Evolutionary conservation across 2,888 invertebrate species (phyloP), one percentile per base, ranked within the genome.

Genomic region (Drosophila anomelani): DNA sequence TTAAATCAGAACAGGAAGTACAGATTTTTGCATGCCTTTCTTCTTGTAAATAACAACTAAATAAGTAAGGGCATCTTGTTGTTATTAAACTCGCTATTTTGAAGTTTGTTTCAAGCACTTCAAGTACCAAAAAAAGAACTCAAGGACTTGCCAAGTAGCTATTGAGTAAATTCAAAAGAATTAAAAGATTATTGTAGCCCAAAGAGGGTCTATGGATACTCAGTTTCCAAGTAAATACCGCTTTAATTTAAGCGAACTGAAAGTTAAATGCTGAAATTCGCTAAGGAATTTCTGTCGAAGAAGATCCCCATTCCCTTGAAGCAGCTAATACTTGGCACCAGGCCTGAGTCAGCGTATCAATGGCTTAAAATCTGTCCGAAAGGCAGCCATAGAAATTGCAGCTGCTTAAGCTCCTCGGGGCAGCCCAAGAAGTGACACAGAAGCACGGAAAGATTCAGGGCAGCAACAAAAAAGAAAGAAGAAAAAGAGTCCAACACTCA

Each of bases 401-500:
- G 73, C 61, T 56, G 61, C 47, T 62, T 59, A 61, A 76, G 61
- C 73, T 63, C 58, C 67, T 44, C 66, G 55, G 67, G 72, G 72
- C 84, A 85, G 75, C 69, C 69, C 49, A 72, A 78, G 76, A 73
- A 62, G 55, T 64, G 79, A 80, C 75, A 79, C 68, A 57, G 79
- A 79, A 82, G 66, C 56, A 59, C 23, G 59, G 60, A 61, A 61
- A 69, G 73, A 83, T 85, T 62, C 84, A 80, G 88, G 73, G 32
- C 73, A 75, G 38, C 56, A 36, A 13, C 15, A 51, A 55, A n/a
- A 46, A 26, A 26, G 3, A n/a, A 1, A n/a, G 10, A 39, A 49
- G 41, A 34, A 41, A 36, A 44, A 63, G 29, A 32, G 32, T 32
- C 17, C 46, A 63, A 23, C 46, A 32, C 58, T n/a, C 58, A 58